A percentile compares a stretch with the other conserved stretches of the same genome.
phyloP scores from a whole-genome alignment of 2,888 invertebrate genomes.

The Balanococcus diminutus region DNA sequence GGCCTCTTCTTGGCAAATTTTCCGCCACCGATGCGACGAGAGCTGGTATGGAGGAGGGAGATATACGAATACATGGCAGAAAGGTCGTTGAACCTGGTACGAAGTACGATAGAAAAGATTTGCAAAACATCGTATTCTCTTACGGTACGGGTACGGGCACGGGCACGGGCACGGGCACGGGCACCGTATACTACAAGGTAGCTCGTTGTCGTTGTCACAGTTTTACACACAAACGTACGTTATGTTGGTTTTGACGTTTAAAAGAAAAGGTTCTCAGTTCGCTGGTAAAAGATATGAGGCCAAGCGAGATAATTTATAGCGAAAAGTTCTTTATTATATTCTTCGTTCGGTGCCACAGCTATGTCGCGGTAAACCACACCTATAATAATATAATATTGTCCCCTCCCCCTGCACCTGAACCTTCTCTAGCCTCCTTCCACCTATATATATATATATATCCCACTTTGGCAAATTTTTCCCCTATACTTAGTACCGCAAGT shows the following conservation, averaged over 20 bases:
- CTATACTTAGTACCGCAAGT: too few species aligned
- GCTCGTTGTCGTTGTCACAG: not conserved
- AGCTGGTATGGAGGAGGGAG: not conserved
- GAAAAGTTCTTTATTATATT: not conserved
- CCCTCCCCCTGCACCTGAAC: not conserved
- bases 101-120: not conserved
- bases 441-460: too few species aligned
- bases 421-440: too few species aligned
- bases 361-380: too few species aligned
- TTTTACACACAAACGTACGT: not conserved
- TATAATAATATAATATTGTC: too few species aligned
- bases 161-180: too few species aligned
- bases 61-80: not conserved
- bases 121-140: not conserved
- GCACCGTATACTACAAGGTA: not conserved
- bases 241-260: not conserved
- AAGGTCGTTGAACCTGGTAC: not conserved
- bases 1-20: constrained; percentile 18
- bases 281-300: not conserved
- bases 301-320: not conserved
- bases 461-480: too few species aligned
- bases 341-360: not conserved
- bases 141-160: too few species aligned
- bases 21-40: not conserved
- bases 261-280: not conserved